These are phyloP conservation scores for Phenganax subtilis DNA, from an alignment of 92 coral and sea anemone species.

Conservation along the genomic window DNA sequence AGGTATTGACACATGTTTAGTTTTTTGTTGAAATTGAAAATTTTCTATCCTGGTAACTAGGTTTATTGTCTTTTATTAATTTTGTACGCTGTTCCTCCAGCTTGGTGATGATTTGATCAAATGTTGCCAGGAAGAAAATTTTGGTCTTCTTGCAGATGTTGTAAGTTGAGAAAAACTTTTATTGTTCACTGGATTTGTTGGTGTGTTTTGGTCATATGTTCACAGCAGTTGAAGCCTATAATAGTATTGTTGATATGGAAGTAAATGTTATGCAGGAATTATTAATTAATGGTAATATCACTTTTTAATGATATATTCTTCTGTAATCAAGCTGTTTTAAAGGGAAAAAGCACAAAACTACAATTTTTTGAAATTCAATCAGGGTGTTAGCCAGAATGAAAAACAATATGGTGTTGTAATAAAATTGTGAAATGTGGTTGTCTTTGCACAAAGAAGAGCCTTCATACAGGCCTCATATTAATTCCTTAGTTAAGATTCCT, in stretches of 20 bases:
- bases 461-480: no score
- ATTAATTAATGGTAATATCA: no score
- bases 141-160: background rate
- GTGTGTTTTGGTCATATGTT: background rate
- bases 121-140: slow-evolving; percentile 5
- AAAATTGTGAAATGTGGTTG: no score
- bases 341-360: no score
- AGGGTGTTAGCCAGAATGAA: no score
- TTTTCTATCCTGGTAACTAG: background rate
- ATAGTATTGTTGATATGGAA: background rate
- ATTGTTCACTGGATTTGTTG: background rate
- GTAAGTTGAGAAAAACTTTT: slow-evolving; percentile 6
- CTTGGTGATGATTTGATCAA: slow-evolving; percentile 4
- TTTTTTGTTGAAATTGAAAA: background rate
- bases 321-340: no score
- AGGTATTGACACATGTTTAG: slow-evolving; percentile 41
- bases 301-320: no score
- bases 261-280: background rate
- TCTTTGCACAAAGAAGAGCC: no score
- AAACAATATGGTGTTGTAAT: no score
- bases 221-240: background rate
- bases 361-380: no score
- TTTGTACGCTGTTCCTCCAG: background rate
- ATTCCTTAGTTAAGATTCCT: no score
- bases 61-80: background rate